Evolutionary conservation across 2,797 vertebrate species (phyloP), one percentile per base, ranked within the genome.

Genomic region (Tenualosa thibaudeaui): DNA sequence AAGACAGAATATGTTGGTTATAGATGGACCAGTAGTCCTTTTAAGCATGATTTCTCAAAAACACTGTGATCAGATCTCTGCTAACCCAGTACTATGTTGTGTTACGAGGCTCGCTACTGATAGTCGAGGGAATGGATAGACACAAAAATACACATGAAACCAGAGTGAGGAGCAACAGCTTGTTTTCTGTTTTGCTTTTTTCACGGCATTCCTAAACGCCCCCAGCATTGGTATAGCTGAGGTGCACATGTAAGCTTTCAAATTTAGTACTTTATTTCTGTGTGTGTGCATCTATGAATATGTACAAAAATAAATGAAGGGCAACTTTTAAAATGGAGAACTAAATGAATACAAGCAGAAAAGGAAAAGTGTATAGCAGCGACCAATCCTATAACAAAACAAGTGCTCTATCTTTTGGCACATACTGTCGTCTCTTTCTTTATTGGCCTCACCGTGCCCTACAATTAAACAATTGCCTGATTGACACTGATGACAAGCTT

Each of bases 1-100:
- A 92, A 94, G 92, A 93, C 92, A 94, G 93, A 91, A 90, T 93
- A 90, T 92, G 89, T 89, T 88, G 91, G 94, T 94, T 92, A 94
- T 94, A 94, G 91, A 93, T 46, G 90, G 85, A 87, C 91, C 90
- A 89, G 90, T 85, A 84, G 85, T 92, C 88, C 91, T 91, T 86
- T 91, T 89, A 88, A 89, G 88, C 88, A 89, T 88, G 83, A 89
- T 89, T 91, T 89, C 88, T 89, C 71, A 78, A 84, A 85, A 90
- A 86, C 84, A 87, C 86, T 87, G 88, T 85, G 81, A 85, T 85
- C 85, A 89, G 90, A 87, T 86, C 89, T 85, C 83, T 81, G 83
- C 83, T 84, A 85, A 60, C 84, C 88, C 89, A 91, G 88, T 90
- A 78, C 5, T 46, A 40, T 22, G 84, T 84, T 68, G 68, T 81